Conservation (phyloP, 2,113 vertebrate genomes). For the Limanda limanda region DNA sequence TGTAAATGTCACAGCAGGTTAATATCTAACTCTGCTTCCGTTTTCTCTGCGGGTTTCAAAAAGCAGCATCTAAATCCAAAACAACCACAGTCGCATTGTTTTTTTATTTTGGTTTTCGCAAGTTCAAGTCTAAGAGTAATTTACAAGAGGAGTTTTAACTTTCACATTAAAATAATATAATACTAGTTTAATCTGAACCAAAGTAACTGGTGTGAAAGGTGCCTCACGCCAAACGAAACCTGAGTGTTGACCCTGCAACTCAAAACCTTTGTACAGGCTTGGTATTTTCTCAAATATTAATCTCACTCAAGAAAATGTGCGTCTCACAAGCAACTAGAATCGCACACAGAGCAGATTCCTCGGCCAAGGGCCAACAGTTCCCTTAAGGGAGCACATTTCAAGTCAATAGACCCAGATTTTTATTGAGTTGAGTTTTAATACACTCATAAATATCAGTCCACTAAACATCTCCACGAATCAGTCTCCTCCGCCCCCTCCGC, state of each 20-base stretch:
- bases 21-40: constrained; percentile 50
- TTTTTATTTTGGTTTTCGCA: neutral
- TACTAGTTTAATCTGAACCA: too few species aligned
- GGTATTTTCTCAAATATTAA: constrained; percentile 11
- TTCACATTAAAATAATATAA: too few species aligned
- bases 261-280: constrained; percentile 19
- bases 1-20: constrained; percentile 64
- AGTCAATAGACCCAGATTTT: neutral
- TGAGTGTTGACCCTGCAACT: constrained; percentile 27
- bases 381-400: neutral
- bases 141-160: too few species aligned
- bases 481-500: too few species aligned
- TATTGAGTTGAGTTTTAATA: neutral
- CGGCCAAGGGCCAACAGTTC: neutral
- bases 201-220: too few species aligned
- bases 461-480: neutral
- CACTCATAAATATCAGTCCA: neutral
- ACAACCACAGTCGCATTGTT: neutral
- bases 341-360: neutral
- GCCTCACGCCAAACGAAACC: neutral
- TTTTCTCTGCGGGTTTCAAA: constrained; percentile 9
- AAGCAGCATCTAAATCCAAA: constrained; percentile 1
- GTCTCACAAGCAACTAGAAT: neutral
- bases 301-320: neutral
- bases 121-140: too few species aligned